Percentiles rank a stretch among this genome's conserved stretches.
These are phyloP conservation scores for Pagetopsis macropterus DNA, from an alignment of 2,797 vertebrate genomes.

Conservation along the genomic window DNA sequence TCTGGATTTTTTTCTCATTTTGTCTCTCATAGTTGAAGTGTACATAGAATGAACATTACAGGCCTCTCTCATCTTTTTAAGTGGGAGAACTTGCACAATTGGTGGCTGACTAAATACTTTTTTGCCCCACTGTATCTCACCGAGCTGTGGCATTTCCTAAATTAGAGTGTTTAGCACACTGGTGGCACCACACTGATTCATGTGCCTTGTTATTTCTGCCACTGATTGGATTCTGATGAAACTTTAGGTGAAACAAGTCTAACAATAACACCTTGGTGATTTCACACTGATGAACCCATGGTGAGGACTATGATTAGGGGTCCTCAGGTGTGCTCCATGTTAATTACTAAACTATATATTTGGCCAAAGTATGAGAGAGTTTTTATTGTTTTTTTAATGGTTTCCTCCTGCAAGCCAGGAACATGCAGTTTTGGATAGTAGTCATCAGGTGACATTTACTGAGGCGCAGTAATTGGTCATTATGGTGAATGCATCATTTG, in stretches of 20 bases:
- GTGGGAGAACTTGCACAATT: too few relatives aligned
- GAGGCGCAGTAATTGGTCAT: background rate
- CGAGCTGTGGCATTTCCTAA: slow-evolving; percentile 44
- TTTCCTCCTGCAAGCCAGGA: background rate
- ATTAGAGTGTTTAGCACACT: slow-evolving; percentile 39
- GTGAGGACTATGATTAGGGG: slow-evolving; percentile 14
- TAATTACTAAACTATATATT: background rate
- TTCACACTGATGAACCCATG: slow-evolving; percentile 19
- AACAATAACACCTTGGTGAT: slow-evolving; percentile 31
- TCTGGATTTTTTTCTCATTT: too few relatives aligned
- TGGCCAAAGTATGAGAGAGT: background rate
- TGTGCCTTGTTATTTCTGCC: slow-evolving; percentile 42
- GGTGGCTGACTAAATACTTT: too few relatives aligned
- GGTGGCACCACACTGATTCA: slow-evolving; percentile 25
- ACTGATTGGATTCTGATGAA: slow-evolving; percentile 48
- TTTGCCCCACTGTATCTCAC: background rate
- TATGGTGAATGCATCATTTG: background rate
- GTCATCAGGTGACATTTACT: slow-evolving; percentile 21
- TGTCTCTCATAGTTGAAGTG: too few relatives aligned
- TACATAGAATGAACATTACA: too few relatives aligned
- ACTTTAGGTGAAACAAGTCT: slow-evolving; percentile 34
- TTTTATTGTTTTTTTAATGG: background rate
- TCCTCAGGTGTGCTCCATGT: background rate
- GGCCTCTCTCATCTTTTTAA: too few relatives aligned
- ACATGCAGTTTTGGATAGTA: background rate